These are phyloP conservation scores for Pseudorhombus dupliciocellatus DNA, from an alignment of 2,113 vertebrate species.

Conservation along the genomic window DNA sequence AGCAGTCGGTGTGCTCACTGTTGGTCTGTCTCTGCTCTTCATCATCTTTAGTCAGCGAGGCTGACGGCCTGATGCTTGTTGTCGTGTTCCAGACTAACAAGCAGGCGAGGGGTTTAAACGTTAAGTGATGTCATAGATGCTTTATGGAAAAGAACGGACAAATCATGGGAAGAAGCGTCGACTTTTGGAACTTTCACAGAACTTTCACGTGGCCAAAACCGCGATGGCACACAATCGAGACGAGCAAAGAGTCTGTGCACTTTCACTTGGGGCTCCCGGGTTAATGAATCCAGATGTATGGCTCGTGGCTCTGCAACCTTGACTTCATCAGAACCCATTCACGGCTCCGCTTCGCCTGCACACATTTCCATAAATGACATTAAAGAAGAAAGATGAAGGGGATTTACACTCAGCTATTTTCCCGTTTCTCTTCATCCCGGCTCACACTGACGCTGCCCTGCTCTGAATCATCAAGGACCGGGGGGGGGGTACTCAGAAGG, in stretches of 20 bases:
- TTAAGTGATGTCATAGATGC: too few relatives aligned
- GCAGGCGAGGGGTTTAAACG: too few relatives aligned
- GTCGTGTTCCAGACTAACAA: too few relatives aligned
- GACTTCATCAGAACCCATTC: conserved; percentile 68
- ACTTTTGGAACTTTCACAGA: background rate
- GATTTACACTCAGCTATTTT: conserved; percentile 31
- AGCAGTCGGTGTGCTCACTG: conserved; percentile 5
- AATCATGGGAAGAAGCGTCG: background rate
- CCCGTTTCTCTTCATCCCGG: conserved; percentile 1
- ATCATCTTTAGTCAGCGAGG: background rate
- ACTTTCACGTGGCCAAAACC: background rate
- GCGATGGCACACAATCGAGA: background rate
- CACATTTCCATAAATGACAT: conserved; percentile 78
- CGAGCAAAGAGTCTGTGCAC: background rate
- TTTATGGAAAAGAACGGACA: background rate
- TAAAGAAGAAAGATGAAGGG: conserved; percentile 73
- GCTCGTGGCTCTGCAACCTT: conserved; percentile 64
- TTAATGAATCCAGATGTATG: conserved; percentile 72
- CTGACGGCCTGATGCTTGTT: background rate
- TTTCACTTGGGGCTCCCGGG: conserved; percentile 23
- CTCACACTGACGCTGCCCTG: conserved; percentile 8
- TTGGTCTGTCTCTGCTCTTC: background rate
- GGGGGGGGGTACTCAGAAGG: conserved; percentile 21
- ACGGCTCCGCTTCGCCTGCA: conserved; percentile 56
- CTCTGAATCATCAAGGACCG: conserved; percentile 49